Conservation (phyloP, 2,888 invertebrate species). For the Phrixothrix hirtus region DNA sequence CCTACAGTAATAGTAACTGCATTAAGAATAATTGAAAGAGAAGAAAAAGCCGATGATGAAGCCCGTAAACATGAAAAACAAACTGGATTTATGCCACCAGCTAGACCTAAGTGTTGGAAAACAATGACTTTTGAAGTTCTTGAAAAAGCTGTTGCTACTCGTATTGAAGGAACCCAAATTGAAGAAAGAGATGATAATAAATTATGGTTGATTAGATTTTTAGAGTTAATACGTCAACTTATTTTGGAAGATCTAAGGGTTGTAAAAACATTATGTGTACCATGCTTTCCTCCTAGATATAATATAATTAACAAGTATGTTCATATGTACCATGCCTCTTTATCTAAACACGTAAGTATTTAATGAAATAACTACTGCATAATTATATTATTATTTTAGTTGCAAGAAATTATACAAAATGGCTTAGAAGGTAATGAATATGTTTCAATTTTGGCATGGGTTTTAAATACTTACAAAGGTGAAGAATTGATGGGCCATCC, state of each 20-base stretch:
- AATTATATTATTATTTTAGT: too few species aligned
- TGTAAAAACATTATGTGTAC: slow-evolving; percentile 85
- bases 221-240: slow-evolving; percentile 83
- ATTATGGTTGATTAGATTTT: slow-evolving; percentile 92
- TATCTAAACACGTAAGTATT: slow-evolving; percentile 74
- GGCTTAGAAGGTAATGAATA: slow-evolving; percentile 96
- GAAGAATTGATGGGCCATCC: slow-evolving; percentile 86
- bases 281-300: slow-evolving; percentile 95
- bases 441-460: slow-evolving; percentile 92
- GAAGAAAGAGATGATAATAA: slow-evolving; percentile 90
- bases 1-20: slow-evolving; percentile 96
- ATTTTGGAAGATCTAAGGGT: slow-evolving; percentile 90
- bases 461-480: slow-evolving; percentile 87
- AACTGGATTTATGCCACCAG: slow-evolving; percentile 90
- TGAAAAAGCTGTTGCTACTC: slow-evolving; percentile 75
- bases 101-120: slow-evolving; percentile 91
- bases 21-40: slow-evolving; percentile 92
- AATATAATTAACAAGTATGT: slow-evolving; percentile 91
- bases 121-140: slow-evolving; percentile 82
- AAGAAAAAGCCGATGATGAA: slow-evolving; percentile 92
- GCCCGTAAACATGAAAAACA: slow-evolving; percentile 76
- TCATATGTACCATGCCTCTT: slow-evolving; percentile 88
- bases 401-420: slow-evolving; percentile 84
- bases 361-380: too few species aligned
- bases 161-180: slow-evolving; percentile 93